phyloP scores from a whole-genome alignment of 2,113 vertebrate species.

The Gasterosteus nipponicus region DNA sequence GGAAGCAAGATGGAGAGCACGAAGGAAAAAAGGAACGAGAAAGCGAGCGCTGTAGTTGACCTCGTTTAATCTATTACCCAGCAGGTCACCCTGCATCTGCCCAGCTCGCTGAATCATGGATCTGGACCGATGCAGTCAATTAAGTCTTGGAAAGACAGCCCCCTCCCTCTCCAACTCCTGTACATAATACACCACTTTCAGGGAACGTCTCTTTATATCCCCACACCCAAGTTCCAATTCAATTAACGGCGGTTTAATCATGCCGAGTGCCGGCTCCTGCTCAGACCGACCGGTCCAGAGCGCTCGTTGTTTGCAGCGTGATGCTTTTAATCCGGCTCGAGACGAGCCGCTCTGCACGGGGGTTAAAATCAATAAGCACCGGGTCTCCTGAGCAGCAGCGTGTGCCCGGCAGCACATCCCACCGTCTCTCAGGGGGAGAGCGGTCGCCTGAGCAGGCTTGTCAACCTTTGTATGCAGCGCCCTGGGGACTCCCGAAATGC shows the following conservation, averaged over 20 bases:
- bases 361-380: constrained; percentile 20
- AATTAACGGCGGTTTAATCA: constrained; percentile 60
- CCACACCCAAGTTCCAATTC: constrained; percentile 20
- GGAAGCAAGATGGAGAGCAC: constrained; percentile 11
- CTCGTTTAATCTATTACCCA: constrained; percentile 60
- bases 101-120: constrained; percentile 49
- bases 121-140: constrained; percentile 59
- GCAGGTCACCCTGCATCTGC: constrained; percentile 44
- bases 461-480: constrained; percentile 11
- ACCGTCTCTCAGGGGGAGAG: constrained; percentile 19
- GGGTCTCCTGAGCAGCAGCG: constrained; percentile 29
- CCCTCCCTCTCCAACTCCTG: neutral
- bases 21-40: constrained; percentile 1
- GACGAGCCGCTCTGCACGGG: constrained; percentile 7
- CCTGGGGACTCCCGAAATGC: constrained; percentile 7
- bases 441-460: constrained; percentile 14
- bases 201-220: constrained; percentile 35
- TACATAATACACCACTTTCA: constrained; percentile 22
- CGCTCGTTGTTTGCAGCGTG: constrained; percentile 11
- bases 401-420: constrained; percentile 32
- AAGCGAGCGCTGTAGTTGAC: constrained; percentile 36
- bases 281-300: constrained; percentile 5
- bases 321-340: constrained; percentile 38
- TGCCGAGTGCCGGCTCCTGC: constrained; percentile 37
- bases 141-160: constrained; percentile 34